Percentiles rank a stretch among this genome's conserved stretches.
Evolutionary conservation across 2,888 invertebrate species (phyloP).

Genomic region (Cosmia trapezina): DNA sequence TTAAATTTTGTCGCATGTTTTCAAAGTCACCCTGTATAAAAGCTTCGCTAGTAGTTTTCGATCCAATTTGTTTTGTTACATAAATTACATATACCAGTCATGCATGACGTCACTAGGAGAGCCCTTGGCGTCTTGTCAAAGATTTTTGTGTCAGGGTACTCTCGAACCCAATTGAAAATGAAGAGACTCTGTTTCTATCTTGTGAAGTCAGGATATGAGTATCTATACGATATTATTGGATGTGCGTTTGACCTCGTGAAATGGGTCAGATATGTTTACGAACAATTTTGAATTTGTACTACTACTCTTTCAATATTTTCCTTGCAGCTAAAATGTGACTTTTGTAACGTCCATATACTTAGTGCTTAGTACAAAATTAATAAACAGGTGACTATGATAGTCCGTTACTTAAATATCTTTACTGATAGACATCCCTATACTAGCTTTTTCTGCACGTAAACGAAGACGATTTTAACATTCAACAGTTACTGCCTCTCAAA

Average conservation of each 20-base stretch:
- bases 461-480: constrained; percentile 14
- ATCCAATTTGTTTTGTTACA: constrained; percentile 1
- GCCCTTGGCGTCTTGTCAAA: constrained; percentile 65
- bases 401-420: background rate
- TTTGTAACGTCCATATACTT: too few relatives aligned
- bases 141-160: constrained; percentile 58
- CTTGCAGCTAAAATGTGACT: background rate
- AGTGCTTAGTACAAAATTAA: too few relatives aligned
- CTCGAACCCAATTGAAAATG: constrained; percentile 61
- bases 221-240: constrained; percentile 2
- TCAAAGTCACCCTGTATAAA: too few relatives aligned
- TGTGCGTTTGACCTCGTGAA: constrained; percentile 6
- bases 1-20: too few relatives aligned
- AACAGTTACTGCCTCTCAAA: constrained; percentile 41
- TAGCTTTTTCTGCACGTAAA: constrained; percentile 2
- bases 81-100: constrained; percentile 18
- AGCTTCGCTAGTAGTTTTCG: background rate
- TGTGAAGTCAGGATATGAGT: background rate
- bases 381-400: too few relatives aligned
- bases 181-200: constrained; percentile 33
- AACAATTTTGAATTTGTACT: background rate
- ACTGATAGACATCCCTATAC: background rate
- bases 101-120: constrained; percentile 64
- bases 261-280: constrained; percentile 8
- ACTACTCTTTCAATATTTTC: background rate